phyloP scores from a whole-genome alignment of 2,113 vertebrate species.

The Psittacula cyanocephala region DNA sequence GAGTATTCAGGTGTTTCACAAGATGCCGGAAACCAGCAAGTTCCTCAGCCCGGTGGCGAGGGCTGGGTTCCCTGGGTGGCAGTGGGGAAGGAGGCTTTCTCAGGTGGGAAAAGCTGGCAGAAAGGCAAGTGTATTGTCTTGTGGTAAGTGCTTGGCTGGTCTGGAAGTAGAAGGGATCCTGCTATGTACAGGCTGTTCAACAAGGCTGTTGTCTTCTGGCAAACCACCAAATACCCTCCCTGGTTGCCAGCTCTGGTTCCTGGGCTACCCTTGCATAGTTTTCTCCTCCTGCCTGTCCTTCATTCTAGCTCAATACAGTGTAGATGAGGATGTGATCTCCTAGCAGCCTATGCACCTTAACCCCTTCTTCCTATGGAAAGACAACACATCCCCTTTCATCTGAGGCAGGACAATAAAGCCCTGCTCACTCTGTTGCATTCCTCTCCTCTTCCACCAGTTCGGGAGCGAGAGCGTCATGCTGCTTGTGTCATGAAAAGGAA shows the following conservation, averaged over 20 bases:
- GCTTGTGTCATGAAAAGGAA: constrained; percentile 69
- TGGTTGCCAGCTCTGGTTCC: constrained; percentile 1
- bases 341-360: constrained; percentile 33
- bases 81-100: neutral
- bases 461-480: constrained; percentile 64
- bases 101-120: neutral
- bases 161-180: neutral
- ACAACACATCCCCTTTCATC: neutral
- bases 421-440: constrained; percentile 38
- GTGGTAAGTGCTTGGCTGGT: neutral
- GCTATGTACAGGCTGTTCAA: neutral
- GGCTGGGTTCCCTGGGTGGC: neutral
- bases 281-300: neutral
- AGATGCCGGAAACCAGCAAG: constrained; percentile 16
- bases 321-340: constrained; percentile 4
- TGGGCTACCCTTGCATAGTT: neutral
- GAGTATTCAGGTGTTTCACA: neutral
- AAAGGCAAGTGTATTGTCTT: neutral
- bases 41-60: neutral
- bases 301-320: neutral
- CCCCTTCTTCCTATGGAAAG: neutral
- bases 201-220: constrained; percentile 10
- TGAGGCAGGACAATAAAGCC: neutral
- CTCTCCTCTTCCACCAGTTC: constrained; percentile 45
- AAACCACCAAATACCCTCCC: neutral